These are phyloP conservation scores for Limenitis camilla DNA, from an alignment of 2,888 invertebrate genomes.

Conservation along the genomic window DNA sequence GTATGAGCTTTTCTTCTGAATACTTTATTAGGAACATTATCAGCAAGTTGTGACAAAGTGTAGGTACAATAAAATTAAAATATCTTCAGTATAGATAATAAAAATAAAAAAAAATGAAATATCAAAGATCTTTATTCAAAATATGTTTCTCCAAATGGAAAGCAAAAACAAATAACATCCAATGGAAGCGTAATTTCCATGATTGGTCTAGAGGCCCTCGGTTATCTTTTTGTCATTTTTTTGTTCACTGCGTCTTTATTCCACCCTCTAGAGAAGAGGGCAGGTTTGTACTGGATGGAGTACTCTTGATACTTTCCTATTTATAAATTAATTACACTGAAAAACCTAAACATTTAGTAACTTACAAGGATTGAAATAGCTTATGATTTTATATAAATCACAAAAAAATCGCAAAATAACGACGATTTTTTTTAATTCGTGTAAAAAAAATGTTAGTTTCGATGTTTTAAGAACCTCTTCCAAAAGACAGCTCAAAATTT, in stretches of 20 bases:
- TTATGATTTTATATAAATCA: too few species aligned
- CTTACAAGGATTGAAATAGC: not conserved
- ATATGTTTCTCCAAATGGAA: constrained; percentile 3
- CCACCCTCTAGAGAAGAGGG: constrained; percentile 67
- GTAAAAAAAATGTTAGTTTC: too few species aligned
- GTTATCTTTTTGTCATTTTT: constrained; percentile 60
- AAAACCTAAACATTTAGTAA: not conserved
- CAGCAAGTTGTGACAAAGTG: too few species aligned
- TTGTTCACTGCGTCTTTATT: constrained; percentile 60
- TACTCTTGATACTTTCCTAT: constrained; percentile 43
- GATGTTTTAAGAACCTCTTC: too few species aligned
- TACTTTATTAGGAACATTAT: too few species aligned
- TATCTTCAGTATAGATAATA: too few species aligned
- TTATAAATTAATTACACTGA: constrained; percentile 5
- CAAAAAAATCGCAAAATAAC: too few species aligned
- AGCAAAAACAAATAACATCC: constrained; percentile 18
- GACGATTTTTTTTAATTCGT: too few species aligned
- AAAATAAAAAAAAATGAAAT: not conserved
- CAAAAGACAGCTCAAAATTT: too few species aligned
- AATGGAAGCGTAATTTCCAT: constrained; percentile 51
- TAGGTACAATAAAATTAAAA: too few species aligned
- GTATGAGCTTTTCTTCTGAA: too few species aligned
- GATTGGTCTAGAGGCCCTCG: constrained; percentile 54
- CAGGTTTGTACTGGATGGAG: constrained; percentile 30
- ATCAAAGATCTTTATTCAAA: not conserved